These are phyloP conservation scores for Tuta absoluta DNA, from an alignment of 2,888 invertebrate genomes.

Conservation along the genomic window DNA sequence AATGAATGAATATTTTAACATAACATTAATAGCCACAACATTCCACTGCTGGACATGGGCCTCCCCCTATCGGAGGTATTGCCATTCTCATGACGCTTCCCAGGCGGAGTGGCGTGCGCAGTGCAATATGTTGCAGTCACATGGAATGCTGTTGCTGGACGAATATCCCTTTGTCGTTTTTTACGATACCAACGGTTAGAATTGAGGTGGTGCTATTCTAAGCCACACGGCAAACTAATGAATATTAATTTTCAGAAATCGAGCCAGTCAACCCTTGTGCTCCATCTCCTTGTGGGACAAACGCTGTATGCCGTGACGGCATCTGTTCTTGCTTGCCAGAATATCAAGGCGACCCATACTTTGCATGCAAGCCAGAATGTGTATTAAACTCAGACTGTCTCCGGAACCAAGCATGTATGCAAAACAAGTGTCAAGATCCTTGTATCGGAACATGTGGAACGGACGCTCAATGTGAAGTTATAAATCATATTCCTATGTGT, in stretches of 20 bases:
- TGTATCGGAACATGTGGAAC: conserved; percentile 86
- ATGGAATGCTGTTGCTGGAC: too few species aligned
- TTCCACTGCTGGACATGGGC: too few species aligned
- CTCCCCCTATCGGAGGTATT: too few species aligned
- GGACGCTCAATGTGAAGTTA: conserved; percentile 80
- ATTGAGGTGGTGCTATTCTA: too few species aligned
- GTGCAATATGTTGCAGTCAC: too few species aligned
- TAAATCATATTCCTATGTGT: conserved; percentile 86
- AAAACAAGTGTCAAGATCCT: conserved; percentile 87
- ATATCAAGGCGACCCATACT: conserved; percentile 87
- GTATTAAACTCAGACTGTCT: conserved; percentile 87
- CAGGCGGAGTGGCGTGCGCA: too few species aligned
- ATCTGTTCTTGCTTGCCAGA: conserved; percentile 86
- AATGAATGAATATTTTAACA: too few species aligned
- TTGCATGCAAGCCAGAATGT: conserved; percentile 90
- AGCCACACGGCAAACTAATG: background rate
- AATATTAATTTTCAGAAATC: conserved; percentile 52
- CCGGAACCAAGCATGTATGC: conserved; percentile 85
- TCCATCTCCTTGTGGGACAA: conserved; percentile 86
- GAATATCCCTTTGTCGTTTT: too few species aligned
- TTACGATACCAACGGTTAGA: too few species aligned
- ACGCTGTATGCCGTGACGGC: conserved; percentile 84
- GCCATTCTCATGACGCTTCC: too few species aligned
- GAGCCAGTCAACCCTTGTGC: conserved; percentile 82
- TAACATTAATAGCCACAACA: too few species aligned